A percentile compares a stretch with the other conserved stretches of the same genome.
Conservation (phyloP, 2,888 invertebrate species). For the Blastobasis lacticolella region DNA sequence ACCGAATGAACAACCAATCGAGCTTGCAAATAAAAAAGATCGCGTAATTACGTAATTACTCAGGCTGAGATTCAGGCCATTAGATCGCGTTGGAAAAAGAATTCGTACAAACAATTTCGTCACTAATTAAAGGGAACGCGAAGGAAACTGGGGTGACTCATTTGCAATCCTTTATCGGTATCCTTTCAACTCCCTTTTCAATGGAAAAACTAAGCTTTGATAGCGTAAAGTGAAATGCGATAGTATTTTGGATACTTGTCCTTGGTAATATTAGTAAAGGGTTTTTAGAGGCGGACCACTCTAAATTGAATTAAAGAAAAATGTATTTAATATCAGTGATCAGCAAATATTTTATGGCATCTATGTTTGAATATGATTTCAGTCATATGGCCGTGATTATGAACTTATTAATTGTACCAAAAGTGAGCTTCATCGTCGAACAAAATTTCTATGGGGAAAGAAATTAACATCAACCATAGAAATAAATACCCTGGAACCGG, state of each 20-base stretch:
- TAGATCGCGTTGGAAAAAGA: slow-evolving; percentile 36
- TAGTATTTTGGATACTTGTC: neutral
- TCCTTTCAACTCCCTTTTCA: slow-evolving; percentile 37
- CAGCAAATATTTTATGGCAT: too few relatives aligned
- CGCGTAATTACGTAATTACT: slow-evolving; percentile 33
- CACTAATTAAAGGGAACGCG: slow-evolving; percentile 56
- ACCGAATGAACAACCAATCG: neutral
- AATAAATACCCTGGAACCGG: too few relatives aligned
- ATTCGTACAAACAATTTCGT: slow-evolving; percentile 59
- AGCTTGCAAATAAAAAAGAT: slow-evolving; percentile 16
- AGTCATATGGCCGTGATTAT: too few relatives aligned
- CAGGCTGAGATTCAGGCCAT: slow-evolving; percentile 41
- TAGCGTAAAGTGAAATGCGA: slow-evolving; percentile 16
- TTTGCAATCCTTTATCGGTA: slow-evolving; percentile 61
- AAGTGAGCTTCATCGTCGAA: too few relatives aligned
- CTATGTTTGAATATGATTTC: too few relatives aligned
- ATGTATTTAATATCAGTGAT: too few relatives aligned
- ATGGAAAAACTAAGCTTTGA: slow-evolving; percentile 38
- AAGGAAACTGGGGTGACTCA: slow-evolving; percentile 37
- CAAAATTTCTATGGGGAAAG: too few relatives aligned
- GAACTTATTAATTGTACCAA: too few relatives aligned
- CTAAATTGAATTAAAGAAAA: too few relatives aligned
- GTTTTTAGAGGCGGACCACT: too few relatives aligned
- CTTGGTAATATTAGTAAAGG: too few relatives aligned
- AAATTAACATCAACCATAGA: too few relatives aligned